phyloP scores from a whole-genome alignment of 1,140 invertebrate genomes.

The Choristoneura fumiferana region DNA sequence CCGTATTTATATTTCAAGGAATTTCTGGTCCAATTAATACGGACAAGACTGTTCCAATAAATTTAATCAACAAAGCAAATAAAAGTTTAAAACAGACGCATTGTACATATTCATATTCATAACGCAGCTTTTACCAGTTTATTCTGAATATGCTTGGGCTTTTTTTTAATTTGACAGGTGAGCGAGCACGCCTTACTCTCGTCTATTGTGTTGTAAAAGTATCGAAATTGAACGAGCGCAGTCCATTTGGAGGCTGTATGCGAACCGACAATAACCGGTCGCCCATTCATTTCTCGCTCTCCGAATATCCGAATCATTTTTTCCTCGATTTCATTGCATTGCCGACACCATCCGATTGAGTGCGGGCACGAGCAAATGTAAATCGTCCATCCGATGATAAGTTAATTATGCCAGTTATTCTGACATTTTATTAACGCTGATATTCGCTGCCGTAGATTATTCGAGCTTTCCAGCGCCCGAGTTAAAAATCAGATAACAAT shows the following conservation, averaged over 20 bases:
- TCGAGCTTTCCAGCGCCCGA: slow-evolving; percentile 4
- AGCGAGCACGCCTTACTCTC: slow-evolving; percentile 69
- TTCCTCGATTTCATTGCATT: slow-evolving; percentile 63
- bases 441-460: slow-evolving; percentile 4
- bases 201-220: slow-evolving; percentile 74
- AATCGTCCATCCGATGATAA: slow-evolving; percentile 44
- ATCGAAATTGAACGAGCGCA: slow-evolving; percentile 71
- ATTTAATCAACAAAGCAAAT: slow-evolving; percentile 23
- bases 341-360: slow-evolving; percentile 44
- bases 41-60: slow-evolving; percentile 1
- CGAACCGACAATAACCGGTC: slow-evolving; percentile 59
- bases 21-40: slow-evolving; percentile 3
- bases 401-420: slow-evolving; percentile 52
- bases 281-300: slow-evolving; percentile 57
- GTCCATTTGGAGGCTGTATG: slow-evolving; percentile 68
- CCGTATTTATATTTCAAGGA: not conserved
- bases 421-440: slow-evolving; percentile 42
- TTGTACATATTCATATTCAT: too few relatives aligned
- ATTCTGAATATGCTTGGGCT: slow-evolving; percentile 72
- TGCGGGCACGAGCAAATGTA: slow-evolving; percentile 28
- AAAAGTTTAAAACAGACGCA: not conserved
- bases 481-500: slow-evolving; percentile 41
- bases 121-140: slow-evolving; percentile 38
- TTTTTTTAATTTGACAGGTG: slow-evolving; percentile 77
- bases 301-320: slow-evolving; percentile 70